Conservation (phyloP, 2,888 invertebrate species). For the Thera obeliscata region DNA sequence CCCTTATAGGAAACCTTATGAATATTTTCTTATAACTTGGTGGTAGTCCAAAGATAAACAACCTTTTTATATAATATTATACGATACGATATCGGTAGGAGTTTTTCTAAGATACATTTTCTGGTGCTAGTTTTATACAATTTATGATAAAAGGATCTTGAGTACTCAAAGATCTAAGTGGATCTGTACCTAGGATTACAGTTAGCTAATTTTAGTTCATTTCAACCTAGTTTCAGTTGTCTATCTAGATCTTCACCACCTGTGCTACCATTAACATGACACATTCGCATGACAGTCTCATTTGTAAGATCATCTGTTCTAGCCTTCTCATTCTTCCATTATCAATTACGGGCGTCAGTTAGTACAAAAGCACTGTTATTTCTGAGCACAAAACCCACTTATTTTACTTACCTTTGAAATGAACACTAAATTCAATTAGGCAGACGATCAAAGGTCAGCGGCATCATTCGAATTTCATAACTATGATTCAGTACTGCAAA, state of each 20-base stretch:
- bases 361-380: too few species aligned
- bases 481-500: background rate
- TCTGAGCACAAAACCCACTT: background rate
- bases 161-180: too few species aligned
- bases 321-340: too few species aligned
- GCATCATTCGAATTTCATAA: background rate
- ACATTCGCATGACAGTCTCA: too few species aligned
- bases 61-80: constrained; percentile 1
- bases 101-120: constrained; percentile 9
- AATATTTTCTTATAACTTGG: constrained; percentile 9
- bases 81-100: background rate
- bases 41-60: constrained; percentile 5
- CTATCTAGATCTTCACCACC: too few species aligned
- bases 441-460: background rate
- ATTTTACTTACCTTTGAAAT: background rate
- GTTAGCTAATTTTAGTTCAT: too few species aligned
- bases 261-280: too few species aligned
- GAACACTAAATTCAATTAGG: background rate
- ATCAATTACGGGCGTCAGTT: too few species aligned
- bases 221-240: too few species aligned
- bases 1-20: background rate
- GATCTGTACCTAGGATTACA: too few species aligned
- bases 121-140: background rate
- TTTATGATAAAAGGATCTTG: too few species aligned
- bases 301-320: too few species aligned